Evolutionary conservation across 2,888 invertebrate species (phyloP), one percentile per base, ranked within the genome.

Genomic region (Sphinx pinastri): DNA sequence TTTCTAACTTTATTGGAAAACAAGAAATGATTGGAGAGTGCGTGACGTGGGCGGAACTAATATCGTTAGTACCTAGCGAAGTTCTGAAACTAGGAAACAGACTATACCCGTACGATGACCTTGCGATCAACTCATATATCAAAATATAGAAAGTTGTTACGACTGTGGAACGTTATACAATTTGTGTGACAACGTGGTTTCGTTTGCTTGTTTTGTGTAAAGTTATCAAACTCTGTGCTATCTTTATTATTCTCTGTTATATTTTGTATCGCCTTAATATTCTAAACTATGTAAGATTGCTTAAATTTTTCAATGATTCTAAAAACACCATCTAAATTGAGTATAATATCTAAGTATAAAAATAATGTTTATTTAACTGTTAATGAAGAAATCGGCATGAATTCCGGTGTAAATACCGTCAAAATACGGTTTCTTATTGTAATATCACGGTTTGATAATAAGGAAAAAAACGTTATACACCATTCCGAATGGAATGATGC

Each of bases 1-100:
- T 68, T 71, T 70, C 45, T 47, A 60, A 45, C 60, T 16, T 47
- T 63, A 63, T 49, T 47, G 13, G 49, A 63, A 60, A 60, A 59
- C 58, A 11, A 60, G 60, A 60, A 60, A 47, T 60, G 10, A 60
- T 25, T 59, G 59, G 60, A n/a, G 59, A 60, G 47, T 60, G 60
- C 47, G 11, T 60, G 47, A 47, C 12, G 47, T 47, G 45, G 60
- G 60, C 47, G 47, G 60, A 47, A 60, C 63, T 19, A 1, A 49
- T 63, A 63, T 63, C 49, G 63, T 60, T 60, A n/a, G 47, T 31
- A 38, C 31, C 31, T 55, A 55, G 54, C 13, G 10, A 38, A 19
- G 60, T 60, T 63, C 63, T 63, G 19, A 47, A 49, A 47, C 47
- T 63, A 63, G 63, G 63, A 63, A 63, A 49, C 19, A 45, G 58